Conservation (phyloP, 37 sponge, comb jelly and placozoan species). For the Axinella damicornis region DNA sequence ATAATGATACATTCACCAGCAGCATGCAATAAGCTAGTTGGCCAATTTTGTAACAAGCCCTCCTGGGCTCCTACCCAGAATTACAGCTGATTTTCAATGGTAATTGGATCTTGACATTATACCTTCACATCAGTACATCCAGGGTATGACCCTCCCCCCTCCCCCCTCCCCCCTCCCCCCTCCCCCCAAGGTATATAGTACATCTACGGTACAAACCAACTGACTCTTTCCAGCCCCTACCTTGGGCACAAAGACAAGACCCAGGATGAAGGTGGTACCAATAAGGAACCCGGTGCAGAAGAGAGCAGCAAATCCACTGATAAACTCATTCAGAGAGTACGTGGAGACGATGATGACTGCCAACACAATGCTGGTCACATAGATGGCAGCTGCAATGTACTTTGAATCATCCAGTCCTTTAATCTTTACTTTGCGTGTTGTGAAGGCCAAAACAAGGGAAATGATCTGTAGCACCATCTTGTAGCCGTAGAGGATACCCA, state of each 20-base stretch:
- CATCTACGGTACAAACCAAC: too few relatives aligned
- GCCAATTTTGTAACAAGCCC: too few relatives aligned
- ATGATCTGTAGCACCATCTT: slow-evolving; percentile 3
- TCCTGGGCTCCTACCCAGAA: too few relatives aligned
- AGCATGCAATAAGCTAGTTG: too few relatives aligned
- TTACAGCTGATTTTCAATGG: too few relatives aligned
- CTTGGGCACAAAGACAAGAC: slow-evolving; percentile 33
- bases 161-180: too few relatives aligned
- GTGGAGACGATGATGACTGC: slow-evolving; percentile 6
- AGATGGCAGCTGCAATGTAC: slow-evolving; percentile 46
- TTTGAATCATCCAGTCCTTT: slow-evolving; percentile 43
- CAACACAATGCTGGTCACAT: slow-evolving; percentile 20
- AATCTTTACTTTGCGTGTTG: slow-evolving; percentile 36
- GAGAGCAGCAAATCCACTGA: slow-evolving; percentile 7
- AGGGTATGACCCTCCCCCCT: too few relatives aligned
- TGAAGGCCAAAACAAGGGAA: slow-evolving; percentile 33
- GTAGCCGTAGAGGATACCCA: slow-evolving; percentile 14
- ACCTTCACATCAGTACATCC: too few relatives aligned
- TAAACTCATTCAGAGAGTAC: slow-evolving; percentile 4
- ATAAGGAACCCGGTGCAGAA: slow-evolving; percentile 2
- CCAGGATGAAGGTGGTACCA: slow-evolving; percentile 24
- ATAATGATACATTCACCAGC: too few relatives aligned
- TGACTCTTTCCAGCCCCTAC: background rate
- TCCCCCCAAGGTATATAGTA: too few relatives aligned
- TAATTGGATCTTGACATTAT: too few relatives aligned